A percentile compares a stretch with the other conserved stretches of the same genome.
phyloP scores from a whole-genome alignment of 1,140 invertebrate genomes.

The Temnothorax curvispinosus region DNA sequence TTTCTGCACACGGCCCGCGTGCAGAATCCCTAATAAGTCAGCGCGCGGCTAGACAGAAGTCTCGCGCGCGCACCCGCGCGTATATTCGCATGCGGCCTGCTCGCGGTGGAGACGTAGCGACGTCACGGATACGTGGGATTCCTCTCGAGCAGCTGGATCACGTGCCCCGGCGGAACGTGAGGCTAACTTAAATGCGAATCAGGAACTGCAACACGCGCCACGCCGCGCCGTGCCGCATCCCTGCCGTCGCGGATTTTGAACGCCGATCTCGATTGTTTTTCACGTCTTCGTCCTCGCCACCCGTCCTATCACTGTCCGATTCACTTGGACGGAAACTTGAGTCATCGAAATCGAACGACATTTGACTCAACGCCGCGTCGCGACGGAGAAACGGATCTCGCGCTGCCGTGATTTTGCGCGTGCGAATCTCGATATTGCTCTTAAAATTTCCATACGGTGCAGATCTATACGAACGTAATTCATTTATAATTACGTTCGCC shows the following conservation, averaged over 20 bases:
- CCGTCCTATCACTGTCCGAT: constrained; percentile 2
- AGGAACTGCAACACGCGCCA: constrained; percentile 55
- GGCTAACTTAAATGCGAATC: constrained; percentile 79
- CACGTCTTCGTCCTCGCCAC: not conserved
- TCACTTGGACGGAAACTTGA: not conserved
- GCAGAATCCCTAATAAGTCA: constrained; percentile 82
- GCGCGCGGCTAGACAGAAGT: constrained; percentile 71
- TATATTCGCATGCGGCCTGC: constrained; percentile 68
- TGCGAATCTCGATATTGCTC: not conserved
- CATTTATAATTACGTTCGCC: not conserved
- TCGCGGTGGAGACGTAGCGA: constrained; percentile 74
- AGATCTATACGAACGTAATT: not conserved
- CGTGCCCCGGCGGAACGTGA: constrained; percentile 80
- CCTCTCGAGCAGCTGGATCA: constrained; percentile 82
- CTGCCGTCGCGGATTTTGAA: not conserved
- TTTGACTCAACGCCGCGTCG: not conserved
- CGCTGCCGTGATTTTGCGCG: not conserved
- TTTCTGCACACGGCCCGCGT: constrained; percentile 76
- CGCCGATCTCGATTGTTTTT: constrained; percentile 15
- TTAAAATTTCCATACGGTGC: not conserved
- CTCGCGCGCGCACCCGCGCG: constrained; percentile 57
- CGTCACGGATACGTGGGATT: constrained; percentile 81
- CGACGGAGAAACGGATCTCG: not conserved
- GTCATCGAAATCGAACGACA: not conserved
- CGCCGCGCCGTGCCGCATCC: constrained; percentile 47